phyloP scores from a whole-genome alignment of 2,113 vertebrate genomes.

The Corythornis cristatus region DNA sequence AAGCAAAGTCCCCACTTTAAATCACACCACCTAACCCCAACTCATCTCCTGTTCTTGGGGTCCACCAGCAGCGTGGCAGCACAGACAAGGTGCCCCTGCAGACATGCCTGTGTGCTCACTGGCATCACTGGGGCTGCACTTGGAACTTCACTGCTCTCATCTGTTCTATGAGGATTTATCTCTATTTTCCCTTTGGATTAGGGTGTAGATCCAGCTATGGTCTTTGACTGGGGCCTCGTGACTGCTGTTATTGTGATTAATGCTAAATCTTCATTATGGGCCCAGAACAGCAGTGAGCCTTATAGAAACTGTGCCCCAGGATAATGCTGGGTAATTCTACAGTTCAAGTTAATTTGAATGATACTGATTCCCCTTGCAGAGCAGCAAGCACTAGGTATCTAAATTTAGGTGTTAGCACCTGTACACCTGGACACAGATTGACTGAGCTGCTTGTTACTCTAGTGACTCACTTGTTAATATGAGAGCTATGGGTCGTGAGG shows the following conservation, averaged over 20 bases:
- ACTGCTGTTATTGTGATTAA: slow-evolving; percentile 20
- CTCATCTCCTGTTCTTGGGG: background rate
- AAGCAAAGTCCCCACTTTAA: background rate
- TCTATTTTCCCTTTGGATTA: background rate
- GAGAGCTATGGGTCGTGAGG: background rate
- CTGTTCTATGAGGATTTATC: background rate
- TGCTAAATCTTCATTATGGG: background rate
- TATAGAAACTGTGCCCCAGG: background rate
- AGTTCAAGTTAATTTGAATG: background rate
- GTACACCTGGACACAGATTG: background rate
- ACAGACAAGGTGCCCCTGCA: background rate
- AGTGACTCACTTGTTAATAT: background rate
- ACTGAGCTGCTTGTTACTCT: background rate
- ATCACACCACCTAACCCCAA: background rate
- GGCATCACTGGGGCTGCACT: background rate
- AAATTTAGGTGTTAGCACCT: background rate
- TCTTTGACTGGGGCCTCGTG: background rate
- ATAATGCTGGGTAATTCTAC: background rate
- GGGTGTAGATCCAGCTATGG: background rate
- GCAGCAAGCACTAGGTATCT: background rate
- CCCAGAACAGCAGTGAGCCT: background rate
- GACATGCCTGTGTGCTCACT: rapidly evolving
- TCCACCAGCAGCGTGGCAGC: background rate
- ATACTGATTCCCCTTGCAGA: background rate
- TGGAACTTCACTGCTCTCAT: background rate